Percentiles rank a stretch among this genome's conserved stretches.
phyloP scores from a whole-genome alignment of 2,797 vertebrate species.

The Muscicapa striata region DNA sequence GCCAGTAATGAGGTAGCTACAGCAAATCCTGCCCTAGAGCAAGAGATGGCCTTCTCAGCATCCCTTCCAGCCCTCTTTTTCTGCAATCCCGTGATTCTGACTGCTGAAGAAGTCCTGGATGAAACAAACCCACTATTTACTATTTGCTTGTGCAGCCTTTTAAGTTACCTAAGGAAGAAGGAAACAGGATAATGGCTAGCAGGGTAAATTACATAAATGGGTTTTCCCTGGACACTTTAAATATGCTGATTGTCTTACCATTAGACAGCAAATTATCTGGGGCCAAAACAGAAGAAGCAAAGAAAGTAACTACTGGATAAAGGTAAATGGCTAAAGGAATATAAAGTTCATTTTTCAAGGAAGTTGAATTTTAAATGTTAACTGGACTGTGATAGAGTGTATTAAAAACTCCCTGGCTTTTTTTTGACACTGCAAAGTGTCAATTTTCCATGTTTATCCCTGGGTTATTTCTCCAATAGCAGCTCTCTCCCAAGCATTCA shows the following conservation, averaged over 20 bases:
- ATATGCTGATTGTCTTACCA: not conserved
- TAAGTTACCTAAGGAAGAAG: not conserved
- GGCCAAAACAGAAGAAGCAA: not conserved
- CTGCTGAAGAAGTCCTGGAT: not conserved
- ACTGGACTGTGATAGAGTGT: not conserved
- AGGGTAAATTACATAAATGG: not conserved
- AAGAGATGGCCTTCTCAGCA: not conserved
- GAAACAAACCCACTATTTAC: not conserved
- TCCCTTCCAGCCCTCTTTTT: not conserved
- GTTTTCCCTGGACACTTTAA: not conserved
- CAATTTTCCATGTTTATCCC: not conserved
- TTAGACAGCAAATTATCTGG: not conserved
- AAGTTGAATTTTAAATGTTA: not conserved
- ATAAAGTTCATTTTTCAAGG: not conserved
- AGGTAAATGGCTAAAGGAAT: not conserved
- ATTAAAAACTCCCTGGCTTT: not conserved
- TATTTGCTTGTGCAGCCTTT: not conserved
- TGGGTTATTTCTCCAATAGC: not conserved
- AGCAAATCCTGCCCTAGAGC: not conserved
- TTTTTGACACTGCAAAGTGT: not conserved
- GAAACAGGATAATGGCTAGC: not conserved
- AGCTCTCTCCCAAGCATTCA: not conserved
- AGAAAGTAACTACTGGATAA: not conserved
- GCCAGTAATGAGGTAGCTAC: not conserved
- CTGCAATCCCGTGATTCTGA: not conserved